Evolutionary conservation across 2,888 invertebrate genomes (phyloP).

Genomic region (Gonocerus acuteangulatus): DNA sequence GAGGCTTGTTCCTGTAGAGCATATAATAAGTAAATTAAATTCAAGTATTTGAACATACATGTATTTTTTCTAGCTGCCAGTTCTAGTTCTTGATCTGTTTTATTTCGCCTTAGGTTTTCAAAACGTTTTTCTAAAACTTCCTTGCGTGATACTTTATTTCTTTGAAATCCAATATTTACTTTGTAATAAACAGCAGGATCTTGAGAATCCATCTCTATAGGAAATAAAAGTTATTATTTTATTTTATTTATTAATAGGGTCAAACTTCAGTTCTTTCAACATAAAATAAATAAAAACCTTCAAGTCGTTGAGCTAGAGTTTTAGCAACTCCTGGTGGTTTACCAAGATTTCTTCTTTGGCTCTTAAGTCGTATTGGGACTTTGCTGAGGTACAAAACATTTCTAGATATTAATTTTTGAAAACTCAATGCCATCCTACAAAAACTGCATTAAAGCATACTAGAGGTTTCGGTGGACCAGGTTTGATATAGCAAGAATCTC

Average conservation of each 20-base stretch:
- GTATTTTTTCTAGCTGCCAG: slow-evolving; percentile 54
- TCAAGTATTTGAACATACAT: slow-evolving; percentile 45
- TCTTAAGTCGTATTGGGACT: slow-evolving; percentile 26
- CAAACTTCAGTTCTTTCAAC: too few species aligned
- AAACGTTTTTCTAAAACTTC: slow-evolving; percentile 46
- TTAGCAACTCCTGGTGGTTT: slow-evolving; percentile 62
- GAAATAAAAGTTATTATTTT: not conserved
- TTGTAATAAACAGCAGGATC: slow-evolving; percentile 52
- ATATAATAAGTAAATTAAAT: not conserved
- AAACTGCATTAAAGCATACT: not conserved
- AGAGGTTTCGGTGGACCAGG: too few species aligned
- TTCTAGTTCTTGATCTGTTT: slow-evolving; percentile 52
- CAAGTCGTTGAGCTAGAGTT: slow-evolving; percentile 59
- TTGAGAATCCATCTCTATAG: slow-evolving; percentile 46
- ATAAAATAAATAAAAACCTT: slow-evolving; percentile 49
- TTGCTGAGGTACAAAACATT: slow-evolving; percentile 3
- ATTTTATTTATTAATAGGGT: not conserved
- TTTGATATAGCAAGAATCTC: too few species aligned
- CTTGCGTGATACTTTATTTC: slow-evolving; percentile 18
- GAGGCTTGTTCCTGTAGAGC: not conserved
- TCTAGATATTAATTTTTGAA: not conserved
- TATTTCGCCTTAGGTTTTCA: slow-evolving; percentile 51
- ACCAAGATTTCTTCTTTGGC: slow-evolving; percentile 45
- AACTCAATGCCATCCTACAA: not conserved
- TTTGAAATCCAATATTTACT: slow-evolving; percentile 57